These are phyloP conservation scores for Drosophila subobscura DNA, from an alignment of 1,140 invertebrate species.

Conservation along the genomic window DNA sequence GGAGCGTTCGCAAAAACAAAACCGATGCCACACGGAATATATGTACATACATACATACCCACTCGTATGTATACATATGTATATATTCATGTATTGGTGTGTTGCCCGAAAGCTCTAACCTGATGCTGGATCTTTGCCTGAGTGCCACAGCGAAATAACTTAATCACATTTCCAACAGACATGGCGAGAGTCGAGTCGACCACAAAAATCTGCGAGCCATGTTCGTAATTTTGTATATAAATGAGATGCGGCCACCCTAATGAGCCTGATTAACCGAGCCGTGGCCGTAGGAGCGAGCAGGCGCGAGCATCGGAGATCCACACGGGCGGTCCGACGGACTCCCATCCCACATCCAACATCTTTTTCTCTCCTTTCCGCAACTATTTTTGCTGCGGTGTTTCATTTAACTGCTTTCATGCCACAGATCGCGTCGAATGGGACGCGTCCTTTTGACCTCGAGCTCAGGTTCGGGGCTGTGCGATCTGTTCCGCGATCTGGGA, in stretches of 20 bases:
- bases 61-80: conserved; percentile 14
- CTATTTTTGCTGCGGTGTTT: conserved; percentile 65
- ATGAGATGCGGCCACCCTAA: conserved; percentile 82
- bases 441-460: conserved; percentile 81
- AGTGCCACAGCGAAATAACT: conserved; percentile 73
- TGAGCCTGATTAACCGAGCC: conserved; percentile 82
- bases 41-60: neutral
- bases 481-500: conserved; percentile 17
- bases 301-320: conserved; percentile 22
- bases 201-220: conserved; percentile 79
- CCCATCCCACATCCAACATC: neutral
- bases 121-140: conserved; percentile 42
- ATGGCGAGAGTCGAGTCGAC: conserved; percentile 44
- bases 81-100: conserved; percentile 29
- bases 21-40: conserved; percentile 24
- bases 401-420: conserved; percentile 81
- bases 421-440: conserved; percentile 79
- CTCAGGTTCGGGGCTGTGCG: conserved; percentile 3
- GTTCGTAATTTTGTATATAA: conserved; percentile 81
- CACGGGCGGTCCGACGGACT: conserved; percentile 36
- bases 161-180: conserved; percentile 77
- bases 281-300: conserved; percentile 5
- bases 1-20: conserved; percentile 73
- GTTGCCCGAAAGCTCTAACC: conserved; percentile 31
- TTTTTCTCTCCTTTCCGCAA: neutral